phyloP scores from a whole-genome alignment of 2,113 vertebrate species.

The Cryptotis parvus region DNA sequence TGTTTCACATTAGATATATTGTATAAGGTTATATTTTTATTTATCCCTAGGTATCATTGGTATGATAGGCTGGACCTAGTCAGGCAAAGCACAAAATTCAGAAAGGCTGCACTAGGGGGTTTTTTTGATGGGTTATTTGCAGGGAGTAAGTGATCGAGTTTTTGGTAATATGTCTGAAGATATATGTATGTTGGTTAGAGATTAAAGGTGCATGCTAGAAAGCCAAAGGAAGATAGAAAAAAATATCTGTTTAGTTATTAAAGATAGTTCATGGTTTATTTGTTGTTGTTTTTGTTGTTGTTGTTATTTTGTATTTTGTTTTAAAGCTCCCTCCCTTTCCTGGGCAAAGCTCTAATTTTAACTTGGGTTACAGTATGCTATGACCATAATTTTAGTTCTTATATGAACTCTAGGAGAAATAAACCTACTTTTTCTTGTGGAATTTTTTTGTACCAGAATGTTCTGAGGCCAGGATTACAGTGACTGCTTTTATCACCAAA shows the following conservation, averaged over 20 bases:
- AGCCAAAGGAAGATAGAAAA: background rate
- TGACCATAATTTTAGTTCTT: background rate
- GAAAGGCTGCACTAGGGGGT: background rate
- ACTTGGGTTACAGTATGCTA: background rate
- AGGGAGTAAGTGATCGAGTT: background rate
- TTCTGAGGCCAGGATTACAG: background rate
- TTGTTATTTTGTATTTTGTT: background rate
- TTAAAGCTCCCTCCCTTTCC: background rate
- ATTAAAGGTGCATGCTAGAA: background rate
- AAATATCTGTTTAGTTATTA: background rate
- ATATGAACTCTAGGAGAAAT: constrained; percentile 7
- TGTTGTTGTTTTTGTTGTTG: too few species aligned
- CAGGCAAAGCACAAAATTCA: background rate
- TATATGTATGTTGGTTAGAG: background rate
- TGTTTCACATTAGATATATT: background rate
- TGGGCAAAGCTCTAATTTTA: background rate
- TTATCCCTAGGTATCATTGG: background rate
- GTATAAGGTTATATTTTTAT: background rate
- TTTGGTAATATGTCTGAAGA: background rate
- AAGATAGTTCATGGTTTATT: background rate
- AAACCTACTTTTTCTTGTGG: constrained; percentile 20
- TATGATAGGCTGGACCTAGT: background rate
- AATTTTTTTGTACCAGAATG: background rate
- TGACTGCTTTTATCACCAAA: background rate
- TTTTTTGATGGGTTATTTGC: background rate